These are phyloP conservation scores for Eubucco bourcierii DNA, from an alignment of 2,113 vertebrate species.

Conservation along the genomic window DNA sequence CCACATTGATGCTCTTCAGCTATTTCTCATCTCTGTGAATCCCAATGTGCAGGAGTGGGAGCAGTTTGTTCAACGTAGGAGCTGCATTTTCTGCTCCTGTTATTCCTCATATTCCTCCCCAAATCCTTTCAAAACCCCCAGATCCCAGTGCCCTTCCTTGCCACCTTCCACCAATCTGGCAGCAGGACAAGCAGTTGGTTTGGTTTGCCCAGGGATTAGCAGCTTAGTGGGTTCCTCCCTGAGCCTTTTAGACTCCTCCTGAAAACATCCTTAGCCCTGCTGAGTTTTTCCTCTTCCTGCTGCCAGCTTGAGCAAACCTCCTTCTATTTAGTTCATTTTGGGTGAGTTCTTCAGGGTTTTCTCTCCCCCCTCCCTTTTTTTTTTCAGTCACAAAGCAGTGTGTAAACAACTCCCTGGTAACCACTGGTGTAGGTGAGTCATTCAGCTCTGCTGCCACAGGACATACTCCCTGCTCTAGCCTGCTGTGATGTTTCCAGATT, in stretches of 20 bases:
- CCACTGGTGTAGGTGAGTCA: conserved; percentile 28
- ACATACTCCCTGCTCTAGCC: not conserved
- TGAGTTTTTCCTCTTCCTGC: not conserved
- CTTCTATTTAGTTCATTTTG: not conserved
- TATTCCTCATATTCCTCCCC: not conserved
- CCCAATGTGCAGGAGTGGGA: not conserved
- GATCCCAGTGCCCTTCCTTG: not conserved
- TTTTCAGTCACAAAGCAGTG: not conserved
- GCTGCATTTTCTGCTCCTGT: not conserved
- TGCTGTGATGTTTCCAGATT: not conserved
- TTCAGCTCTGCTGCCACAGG: not conserved
- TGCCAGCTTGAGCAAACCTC: not conserved
- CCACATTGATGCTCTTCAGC: fast-evolving
- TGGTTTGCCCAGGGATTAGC: not conserved
- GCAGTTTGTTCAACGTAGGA: not conserved
- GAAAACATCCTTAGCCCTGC: not conserved
- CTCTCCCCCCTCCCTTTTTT: not conserved
- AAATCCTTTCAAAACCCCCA: not conserved
- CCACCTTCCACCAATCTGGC: not conserved
- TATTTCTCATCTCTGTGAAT: not conserved
- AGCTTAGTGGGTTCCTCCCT: not conserved
- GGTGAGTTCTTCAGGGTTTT: not conserved
- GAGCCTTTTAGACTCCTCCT: not conserved
- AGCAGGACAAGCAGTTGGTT: not conserved
- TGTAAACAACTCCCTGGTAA: conserved; percentile 32